A percentile compares a stretch with the other conserved stretches of the same genome.
Evolutionary conservation across 1,140 invertebrate genomes (phyloP).

Genomic region (Lordiphosa stackelbergi): DNA sequence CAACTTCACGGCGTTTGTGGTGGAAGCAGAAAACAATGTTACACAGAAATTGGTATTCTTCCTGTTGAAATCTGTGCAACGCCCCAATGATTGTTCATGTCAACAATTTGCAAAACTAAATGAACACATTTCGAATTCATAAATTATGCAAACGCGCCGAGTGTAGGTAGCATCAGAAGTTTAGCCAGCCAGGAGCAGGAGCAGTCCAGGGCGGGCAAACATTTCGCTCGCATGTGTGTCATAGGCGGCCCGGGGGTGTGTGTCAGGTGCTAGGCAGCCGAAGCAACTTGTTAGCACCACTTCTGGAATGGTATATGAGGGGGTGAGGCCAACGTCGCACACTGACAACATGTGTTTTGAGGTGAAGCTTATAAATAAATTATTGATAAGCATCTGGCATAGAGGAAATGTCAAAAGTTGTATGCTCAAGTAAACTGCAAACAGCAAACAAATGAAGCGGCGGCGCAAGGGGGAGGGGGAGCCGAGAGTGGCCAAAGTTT

Average conservation of each 20-base stretch:
- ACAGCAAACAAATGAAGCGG: constrained; percentile 34
- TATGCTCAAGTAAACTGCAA: constrained; percentile 65
- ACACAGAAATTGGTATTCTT: not conserved
- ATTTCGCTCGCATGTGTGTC: constrained; percentile 10
- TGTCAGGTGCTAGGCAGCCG: constrained; percentile 44
- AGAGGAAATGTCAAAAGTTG: constrained; percentile 73
- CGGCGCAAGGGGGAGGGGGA: constrained; percentile 2
- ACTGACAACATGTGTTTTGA: constrained; percentile 74
- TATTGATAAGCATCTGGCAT: constrained; percentile 75
- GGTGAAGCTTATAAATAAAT: constrained; percentile 75
- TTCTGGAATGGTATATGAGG: constrained; percentile 26
- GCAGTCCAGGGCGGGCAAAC: constrained; percentile 17
- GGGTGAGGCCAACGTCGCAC: constrained; percentile 45
- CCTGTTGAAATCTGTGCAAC: constrained; percentile 65
- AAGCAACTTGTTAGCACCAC: constrained; percentile 67
- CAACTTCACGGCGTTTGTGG: too few relatives aligned
- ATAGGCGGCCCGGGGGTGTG: constrained; percentile 12
- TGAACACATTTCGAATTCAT: constrained; percentile 74
- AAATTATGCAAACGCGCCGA: constrained; percentile 65
- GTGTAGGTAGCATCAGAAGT: constrained; percentile 21
- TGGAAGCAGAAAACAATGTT: too few relatives aligned
- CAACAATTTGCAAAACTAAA: constrained; percentile 76
- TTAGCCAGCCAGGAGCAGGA: constrained; percentile 1
- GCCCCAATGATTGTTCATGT: constrained; percentile 72
- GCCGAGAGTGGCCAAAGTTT: not conserved